A percentile compares a stretch with the other conserved stretches of the same genome.
phyloP scores from a whole-genome alignment of 2,888 invertebrate genomes.

The Cantharis nigra region DNA sequence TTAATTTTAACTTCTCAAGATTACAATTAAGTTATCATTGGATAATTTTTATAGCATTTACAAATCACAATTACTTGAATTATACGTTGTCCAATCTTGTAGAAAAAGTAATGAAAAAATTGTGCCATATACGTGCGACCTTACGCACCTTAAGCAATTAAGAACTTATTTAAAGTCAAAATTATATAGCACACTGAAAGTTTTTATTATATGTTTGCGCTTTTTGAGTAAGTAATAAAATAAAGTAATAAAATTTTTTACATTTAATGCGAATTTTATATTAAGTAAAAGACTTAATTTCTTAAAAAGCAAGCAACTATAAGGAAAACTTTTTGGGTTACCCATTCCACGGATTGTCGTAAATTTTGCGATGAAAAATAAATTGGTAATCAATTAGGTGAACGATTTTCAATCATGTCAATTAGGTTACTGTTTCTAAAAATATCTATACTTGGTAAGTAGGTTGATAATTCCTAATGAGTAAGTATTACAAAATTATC shows the following conservation, averaged over 20 bases:
- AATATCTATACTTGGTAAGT: slow-evolving; percentile 3
- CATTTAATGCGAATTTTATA: not conserved
- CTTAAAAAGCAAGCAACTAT: not conserved
- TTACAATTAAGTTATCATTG: not conserved
- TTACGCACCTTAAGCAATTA: slow-evolving; percentile 6
- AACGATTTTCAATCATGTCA: not conserved
- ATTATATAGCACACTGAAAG: not conserved
- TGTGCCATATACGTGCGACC: slow-evolving; percentile 2
- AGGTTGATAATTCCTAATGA: slow-evolving; percentile 4
- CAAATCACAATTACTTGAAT: not conserved
- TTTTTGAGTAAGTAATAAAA: not conserved
- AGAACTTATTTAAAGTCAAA: not conserved
- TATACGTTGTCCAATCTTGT: not conserved
- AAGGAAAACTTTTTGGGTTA: not conserved
- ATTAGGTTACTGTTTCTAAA: slow-evolving; percentile 1
- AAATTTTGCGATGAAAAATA: not conserved
- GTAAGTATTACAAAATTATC: not conserved
- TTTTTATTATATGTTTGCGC: not conserved
- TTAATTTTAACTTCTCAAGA: not conserved
- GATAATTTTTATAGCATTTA: slow-evolving; percentile 1
- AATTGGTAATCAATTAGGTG: not conserved
- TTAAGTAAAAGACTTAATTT: not conserved
- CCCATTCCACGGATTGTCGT: not conserved
- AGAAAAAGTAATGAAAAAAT: not conserved
- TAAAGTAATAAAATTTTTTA: not conserved